Evolutionary conservation across 2,113 vertebrate species (phyloP).

Genomic region (Corvus moneduloides): DNA sequence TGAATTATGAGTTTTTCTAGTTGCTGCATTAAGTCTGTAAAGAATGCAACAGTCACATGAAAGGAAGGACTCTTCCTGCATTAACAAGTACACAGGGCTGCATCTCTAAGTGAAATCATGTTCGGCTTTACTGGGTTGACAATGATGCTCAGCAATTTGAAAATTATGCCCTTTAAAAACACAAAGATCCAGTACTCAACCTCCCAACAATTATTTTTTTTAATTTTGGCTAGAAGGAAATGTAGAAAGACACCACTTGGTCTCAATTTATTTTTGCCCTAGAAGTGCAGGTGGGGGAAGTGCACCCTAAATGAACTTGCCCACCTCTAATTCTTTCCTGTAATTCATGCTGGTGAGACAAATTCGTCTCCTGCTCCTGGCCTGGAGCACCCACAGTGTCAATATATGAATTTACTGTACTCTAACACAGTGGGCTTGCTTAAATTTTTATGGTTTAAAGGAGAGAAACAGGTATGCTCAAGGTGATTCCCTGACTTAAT

Average conservation of each 20-base stretch:
- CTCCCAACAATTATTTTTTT: neutral
- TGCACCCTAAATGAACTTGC: neutral
- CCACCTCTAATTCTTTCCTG: neutral
- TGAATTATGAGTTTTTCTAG: neutral
- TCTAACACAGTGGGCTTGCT: neutral
- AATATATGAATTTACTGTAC: neutral
- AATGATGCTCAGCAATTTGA: neutral
- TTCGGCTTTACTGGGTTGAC: neutral
- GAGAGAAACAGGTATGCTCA: neutral
- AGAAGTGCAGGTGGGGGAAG: neutral
- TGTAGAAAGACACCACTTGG: neutral
- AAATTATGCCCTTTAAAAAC: neutral
- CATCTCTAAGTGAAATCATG: neutral
- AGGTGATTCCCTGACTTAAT: neutral
- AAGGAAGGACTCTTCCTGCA: neutral
- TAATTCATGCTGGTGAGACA: neutral
- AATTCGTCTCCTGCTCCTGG: neutral
- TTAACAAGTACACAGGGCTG: neutral
- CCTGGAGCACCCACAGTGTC: neutral
- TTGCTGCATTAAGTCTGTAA: neutral
- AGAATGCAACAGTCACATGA: neutral
- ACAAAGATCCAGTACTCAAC: neutral
- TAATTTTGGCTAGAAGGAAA: neutral
- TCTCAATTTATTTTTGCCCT: neutral
- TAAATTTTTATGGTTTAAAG: neutral